Percentiles rank a stretch among this genome's conserved stretches.
phyloP scores from a whole-genome alignment of 2,888 invertebrate species.

The Caradrina clavipalpis region DNA sequence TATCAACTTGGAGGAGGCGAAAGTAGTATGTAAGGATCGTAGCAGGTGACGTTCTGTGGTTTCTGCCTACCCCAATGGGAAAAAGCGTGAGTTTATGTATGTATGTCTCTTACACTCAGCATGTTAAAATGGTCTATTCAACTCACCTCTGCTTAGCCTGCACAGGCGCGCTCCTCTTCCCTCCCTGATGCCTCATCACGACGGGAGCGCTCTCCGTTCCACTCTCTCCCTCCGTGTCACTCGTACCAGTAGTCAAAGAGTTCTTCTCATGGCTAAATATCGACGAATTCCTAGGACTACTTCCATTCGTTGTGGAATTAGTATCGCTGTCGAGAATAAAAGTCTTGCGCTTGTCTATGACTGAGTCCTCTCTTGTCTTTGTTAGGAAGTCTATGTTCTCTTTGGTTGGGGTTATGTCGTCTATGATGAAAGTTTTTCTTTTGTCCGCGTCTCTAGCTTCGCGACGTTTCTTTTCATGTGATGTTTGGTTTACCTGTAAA shows the following conservation, averaged over 20 bases:
- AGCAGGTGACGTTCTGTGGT: too few species aligned
- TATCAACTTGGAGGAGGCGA: too few species aligned
- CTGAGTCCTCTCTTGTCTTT: slow-evolving; percentile 71
- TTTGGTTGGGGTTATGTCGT: slow-evolving; percentile 84
- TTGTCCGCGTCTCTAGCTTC: slow-evolving; percentile 77
- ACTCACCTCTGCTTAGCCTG: slow-evolving; percentile 82
- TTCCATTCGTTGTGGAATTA: slow-evolving; percentile 87
- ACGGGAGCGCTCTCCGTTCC: slow-evolving; percentile 86
- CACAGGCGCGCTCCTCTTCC: slow-evolving; percentile 70
- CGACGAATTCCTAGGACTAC: slow-evolving; percentile 87
- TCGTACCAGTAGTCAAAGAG: slow-evolving; percentile 80
- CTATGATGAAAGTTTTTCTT: slow-evolving; percentile 83
- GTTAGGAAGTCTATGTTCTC: slow-evolving; percentile 82
- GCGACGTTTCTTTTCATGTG: slow-evolving; percentile 77
- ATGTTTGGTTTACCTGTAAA: slow-evolving; percentile 79
- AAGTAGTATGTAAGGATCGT: too few species aligned
- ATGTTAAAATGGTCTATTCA: too few species aligned
- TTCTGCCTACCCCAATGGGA: too few species aligned
- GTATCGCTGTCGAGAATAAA: slow-evolving; percentile 88
- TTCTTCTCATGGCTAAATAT: slow-evolving; percentile 85
- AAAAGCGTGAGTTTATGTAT: too few species aligned
- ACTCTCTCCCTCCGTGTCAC: slow-evolving; percentile 86
- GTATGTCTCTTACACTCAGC: too few species aligned
- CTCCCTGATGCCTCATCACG: slow-evolving; percentile 76
- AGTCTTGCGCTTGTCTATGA: slow-evolving; percentile 84